Evolutionary conservation across 2,888 invertebrate genomes (phyloP).

Genomic region (Metopia argyrocephala): DNA sequence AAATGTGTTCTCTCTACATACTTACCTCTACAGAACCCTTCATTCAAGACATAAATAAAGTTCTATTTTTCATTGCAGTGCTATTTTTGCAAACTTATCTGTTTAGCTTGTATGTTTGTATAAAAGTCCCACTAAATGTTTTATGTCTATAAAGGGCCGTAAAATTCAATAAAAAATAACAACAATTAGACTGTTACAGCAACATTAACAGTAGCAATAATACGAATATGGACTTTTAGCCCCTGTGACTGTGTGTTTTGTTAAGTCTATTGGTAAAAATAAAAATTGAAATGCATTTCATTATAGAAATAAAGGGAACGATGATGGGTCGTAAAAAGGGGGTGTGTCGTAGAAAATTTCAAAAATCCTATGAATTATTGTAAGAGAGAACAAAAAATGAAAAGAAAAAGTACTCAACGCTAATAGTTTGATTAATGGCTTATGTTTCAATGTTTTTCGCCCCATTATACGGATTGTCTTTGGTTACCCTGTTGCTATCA

Average conservation of each 20-base stretch:
- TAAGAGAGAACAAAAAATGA: conserved; percentile 27
- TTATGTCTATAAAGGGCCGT: conserved; percentile 50
- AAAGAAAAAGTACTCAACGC: conserved; percentile 64
- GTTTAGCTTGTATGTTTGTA: background rate
- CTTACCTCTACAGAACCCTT: too few relatives aligned
- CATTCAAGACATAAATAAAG: too few relatives aligned
- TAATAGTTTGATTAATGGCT: conserved; percentile 79
- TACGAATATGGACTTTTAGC: conserved; percentile 19
- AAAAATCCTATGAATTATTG: conserved; percentile 38
- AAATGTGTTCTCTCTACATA: too few relatives aligned
- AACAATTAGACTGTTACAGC: conserved; percentile 31
- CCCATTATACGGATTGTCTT: conserved; percentile 35
- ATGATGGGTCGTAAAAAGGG: conserved; percentile 65
- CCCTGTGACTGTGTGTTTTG: background rate
- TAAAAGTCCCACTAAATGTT: conserved; percentile 25
- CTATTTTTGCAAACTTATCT: conserved; percentile 13
- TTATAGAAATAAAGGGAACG: background rate
- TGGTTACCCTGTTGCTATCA: conserved; percentile 62
- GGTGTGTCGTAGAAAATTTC: conserved; percentile 67
- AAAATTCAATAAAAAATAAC: conserved; percentile 59
- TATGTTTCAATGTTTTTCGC: conserved; percentile 63
- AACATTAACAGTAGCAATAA: conserved; percentile 1
- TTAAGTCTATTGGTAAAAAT: conserved; percentile 28
- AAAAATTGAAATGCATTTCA: conserved; percentile 57
- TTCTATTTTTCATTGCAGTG: background rate